These are phyloP conservation scores for Tarsius wallacei DNA, from an alignment of 2,797 vertebrate genomes.

Conservation along the genomic window DNA sequence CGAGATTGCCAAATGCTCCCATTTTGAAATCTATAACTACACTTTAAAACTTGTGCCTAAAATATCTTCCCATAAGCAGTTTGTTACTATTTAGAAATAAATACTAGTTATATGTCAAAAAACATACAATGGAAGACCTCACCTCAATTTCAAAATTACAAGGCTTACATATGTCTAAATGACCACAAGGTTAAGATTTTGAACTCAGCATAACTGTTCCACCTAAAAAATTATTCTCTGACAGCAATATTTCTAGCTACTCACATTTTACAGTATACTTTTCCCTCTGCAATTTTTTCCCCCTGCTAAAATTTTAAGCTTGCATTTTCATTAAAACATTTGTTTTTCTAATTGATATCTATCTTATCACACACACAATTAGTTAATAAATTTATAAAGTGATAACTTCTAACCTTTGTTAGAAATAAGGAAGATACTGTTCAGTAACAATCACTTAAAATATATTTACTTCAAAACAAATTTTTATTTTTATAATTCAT, in stretches of 20 bases:
- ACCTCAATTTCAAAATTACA: not conserved
- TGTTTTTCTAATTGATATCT: not conserved
- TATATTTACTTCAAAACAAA: constrained; percentile 21
- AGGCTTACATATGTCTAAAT: not conserved
- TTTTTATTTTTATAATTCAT: not conserved
- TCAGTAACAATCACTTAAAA: not conserved
- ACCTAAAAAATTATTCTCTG: not conserved
- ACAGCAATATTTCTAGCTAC: not conserved
- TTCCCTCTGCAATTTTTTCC: not conserved
- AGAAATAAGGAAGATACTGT: not conserved
- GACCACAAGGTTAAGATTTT: not conserved
- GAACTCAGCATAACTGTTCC: not conserved
- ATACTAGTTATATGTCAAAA: not conserved
- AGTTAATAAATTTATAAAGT: constrained; percentile 1
- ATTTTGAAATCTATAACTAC: not conserved
- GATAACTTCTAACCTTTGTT: not conserved
- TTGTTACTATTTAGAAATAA: not conserved
- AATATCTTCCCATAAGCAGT: not conserved
- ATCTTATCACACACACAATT: not conserved
- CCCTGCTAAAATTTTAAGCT: not conserved
- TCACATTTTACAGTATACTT: not conserved
- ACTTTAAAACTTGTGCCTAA: not conserved
- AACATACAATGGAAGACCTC: not conserved
- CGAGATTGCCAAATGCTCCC: not conserved
- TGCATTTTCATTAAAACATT: not conserved